A percentile compares a stretch with the other conserved stretches of the same genome.
phyloP scores from a whole-genome alignment of 1,140 invertebrate species.

The Drosophila erecta region DNA sequence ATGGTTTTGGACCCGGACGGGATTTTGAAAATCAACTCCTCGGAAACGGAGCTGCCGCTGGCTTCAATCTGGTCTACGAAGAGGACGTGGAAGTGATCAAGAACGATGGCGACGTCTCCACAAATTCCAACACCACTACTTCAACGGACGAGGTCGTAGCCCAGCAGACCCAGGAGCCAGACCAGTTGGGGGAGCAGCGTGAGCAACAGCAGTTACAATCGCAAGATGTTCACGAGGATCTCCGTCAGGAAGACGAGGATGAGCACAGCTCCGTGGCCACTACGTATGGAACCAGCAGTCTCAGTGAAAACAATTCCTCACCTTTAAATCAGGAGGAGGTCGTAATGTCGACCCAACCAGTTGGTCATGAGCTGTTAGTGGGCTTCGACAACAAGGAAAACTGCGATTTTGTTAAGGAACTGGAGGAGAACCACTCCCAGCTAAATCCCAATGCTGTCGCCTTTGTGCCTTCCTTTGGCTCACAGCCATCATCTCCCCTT shows the following conservation, averaged over 20 bases:
- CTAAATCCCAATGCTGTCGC: constrained; percentile 76
- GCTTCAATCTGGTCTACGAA: constrained; percentile 41
- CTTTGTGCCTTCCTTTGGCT: constrained; percentile 75
- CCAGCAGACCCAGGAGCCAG: constrained; percentile 14
- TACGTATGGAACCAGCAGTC: constrained; percentile 77
- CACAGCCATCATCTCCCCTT: constrained; percentile 66
- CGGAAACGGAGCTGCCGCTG: constrained; percentile 35
- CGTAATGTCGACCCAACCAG: constrained; percentile 28
- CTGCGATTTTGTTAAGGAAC: constrained; percentile 26
- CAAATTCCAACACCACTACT: constrained; percentile 73
- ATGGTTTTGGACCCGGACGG: constrained; percentile 18
- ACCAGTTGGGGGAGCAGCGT: constrained; percentile 15
- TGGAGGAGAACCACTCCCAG: constrained; percentile 59
- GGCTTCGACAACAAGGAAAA: constrained; percentile 70
- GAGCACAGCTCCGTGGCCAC: constrained; percentile 77
- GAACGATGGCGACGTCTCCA: constrained; percentile 75
- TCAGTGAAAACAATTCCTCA: constrained; percentile 63
- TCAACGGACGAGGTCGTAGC: constrained; percentile 62
- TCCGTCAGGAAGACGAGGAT: constrained; percentile 67
- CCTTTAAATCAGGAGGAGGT: constrained; percentile 32
- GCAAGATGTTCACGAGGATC: constrained; percentile 6
- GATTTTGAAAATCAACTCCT: constrained; percentile 10
- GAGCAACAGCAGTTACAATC: constrained; percentile 34
- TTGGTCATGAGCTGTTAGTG: constrained; percentile 15
- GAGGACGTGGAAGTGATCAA: constrained; percentile 76